Evolutionary conservation across 2,113 vertebrate species (phyloP).

Genomic region (Hymenochirus boettgeri): DNA sequence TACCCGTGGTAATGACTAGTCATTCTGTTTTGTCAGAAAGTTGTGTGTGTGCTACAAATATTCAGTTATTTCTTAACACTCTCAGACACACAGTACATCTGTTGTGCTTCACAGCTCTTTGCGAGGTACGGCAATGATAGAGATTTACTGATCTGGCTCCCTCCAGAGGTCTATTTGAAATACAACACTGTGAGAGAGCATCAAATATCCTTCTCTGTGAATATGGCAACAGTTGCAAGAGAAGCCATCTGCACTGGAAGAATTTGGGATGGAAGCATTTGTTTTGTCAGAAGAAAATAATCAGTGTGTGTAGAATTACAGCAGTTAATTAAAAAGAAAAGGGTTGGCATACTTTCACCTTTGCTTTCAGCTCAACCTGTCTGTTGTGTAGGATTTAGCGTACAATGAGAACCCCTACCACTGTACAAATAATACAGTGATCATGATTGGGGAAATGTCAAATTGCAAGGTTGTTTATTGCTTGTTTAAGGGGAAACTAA

Average conservation of each 20-base stretch:
- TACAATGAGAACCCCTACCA: too few species aligned
- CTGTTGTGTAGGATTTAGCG: not conserved
- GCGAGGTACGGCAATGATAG: conserved; percentile 43
- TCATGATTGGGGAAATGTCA: too few species aligned
- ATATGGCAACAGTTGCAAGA: conserved; percentile 37
- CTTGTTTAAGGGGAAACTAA: too few species aligned
- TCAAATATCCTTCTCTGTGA: conserved; percentile 43
- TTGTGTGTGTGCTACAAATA: conserved; percentile 36
- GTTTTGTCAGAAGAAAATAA: conserved; percentile 15
- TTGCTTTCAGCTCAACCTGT: not conserved
- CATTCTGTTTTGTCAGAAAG: conserved; percentile 31
- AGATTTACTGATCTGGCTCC: conserved; percentile 52
- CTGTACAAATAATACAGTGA: too few species aligned
- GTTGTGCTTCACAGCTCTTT: conserved; percentile 48
- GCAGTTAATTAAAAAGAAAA: conserved; percentile 4
- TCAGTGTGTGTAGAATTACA: conserved; percentile 12
- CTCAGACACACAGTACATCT: conserved; percentile 51
- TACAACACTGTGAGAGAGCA: conserved; percentile 50
- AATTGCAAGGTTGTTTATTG: too few species aligned
- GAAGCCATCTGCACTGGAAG: conserved; percentile 31
- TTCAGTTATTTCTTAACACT: conserved; percentile 55
- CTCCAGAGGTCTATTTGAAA: conserved; percentile 47
- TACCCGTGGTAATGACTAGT: conserved; percentile 12
- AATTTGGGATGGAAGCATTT: conserved; percentile 16
- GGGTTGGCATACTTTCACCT: not conserved